Evolutionary conservation across 2,113 vertebrate genomes (phyloP).

Genomic region (Heterotilapia buettikoferi): DNA sequence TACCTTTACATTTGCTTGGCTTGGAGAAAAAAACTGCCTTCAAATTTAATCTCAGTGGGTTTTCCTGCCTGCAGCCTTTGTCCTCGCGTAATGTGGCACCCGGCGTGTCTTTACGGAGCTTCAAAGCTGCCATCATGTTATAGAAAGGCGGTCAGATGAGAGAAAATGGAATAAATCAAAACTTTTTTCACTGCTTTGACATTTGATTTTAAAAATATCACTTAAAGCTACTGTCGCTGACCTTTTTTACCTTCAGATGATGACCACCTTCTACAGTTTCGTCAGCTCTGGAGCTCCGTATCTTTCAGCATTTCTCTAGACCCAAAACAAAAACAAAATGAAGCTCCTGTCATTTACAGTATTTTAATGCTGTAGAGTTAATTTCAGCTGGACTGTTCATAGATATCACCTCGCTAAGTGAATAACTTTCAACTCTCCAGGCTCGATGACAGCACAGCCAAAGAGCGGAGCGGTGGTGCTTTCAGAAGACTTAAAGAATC

Average conservation of each 20-base stretch:
- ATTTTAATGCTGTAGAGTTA: background rate
- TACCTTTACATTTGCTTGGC: background rate
- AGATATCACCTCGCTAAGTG: background rate
- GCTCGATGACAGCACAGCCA: slow-evolving; percentile 45
- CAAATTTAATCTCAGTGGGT: background rate
- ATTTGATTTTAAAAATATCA: background rate
- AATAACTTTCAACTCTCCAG: slow-evolving; percentile 44
- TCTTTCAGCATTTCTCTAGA: background rate
- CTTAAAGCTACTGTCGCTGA: background rate
- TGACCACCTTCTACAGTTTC: background rate
- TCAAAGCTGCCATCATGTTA: background rate
- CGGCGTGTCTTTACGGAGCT: background rate
- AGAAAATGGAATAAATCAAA: background rate
- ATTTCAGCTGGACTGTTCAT: background rate
- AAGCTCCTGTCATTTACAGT: background rate
- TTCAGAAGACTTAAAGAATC: slow-evolving; percentile 90
- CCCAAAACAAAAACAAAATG: background rate
- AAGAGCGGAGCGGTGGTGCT: slow-evolving; percentile 84
- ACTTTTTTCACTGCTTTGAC: background rate
- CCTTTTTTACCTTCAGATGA: background rate
- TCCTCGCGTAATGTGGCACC: background rate
- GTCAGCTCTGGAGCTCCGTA: background rate
- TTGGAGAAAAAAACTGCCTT: background rate
- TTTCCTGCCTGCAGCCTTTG: slow-evolving; percentile 25
- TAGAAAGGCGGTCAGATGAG: background rate